Evolutionary conservation across 2,797 vertebrate species (phyloP).

Genomic region (Perodicticus potto): DNA sequence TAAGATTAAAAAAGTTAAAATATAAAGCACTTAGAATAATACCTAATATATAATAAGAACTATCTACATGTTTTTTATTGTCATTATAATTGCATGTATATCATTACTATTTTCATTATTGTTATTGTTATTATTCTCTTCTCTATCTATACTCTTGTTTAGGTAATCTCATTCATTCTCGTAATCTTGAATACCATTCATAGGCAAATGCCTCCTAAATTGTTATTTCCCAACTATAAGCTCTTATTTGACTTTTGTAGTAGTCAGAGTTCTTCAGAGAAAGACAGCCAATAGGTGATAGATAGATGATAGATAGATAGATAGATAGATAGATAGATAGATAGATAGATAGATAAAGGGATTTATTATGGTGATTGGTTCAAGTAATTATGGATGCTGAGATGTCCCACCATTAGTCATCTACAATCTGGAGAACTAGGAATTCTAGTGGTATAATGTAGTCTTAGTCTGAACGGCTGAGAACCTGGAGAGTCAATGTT

Average conservation of each 20-base stretch:
- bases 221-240: neutral
- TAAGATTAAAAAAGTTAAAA: neutral
- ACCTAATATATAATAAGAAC: neutral
- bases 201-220: constrained; percentile 56
- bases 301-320: neutral
- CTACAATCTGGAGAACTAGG: neutral
- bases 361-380: neutral
- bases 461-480: neutral
- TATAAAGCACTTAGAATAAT: neutral
- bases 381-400: neutral
- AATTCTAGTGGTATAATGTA: neutral
- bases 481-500: neutral
- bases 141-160: neutral
- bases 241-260: neutral
- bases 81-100: neutral
- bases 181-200: constrained; percentile 47
- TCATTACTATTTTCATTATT: neutral
- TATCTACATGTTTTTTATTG: neutral
- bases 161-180: neutral
- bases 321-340: neutral
- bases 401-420: neutral
- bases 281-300: neutral
- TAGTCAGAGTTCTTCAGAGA: neutral
- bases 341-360: neutral
- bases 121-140: neutral